phyloP scores from a whole-genome alignment of 2,888 invertebrate species.

The Eumerus sabulonum region DNA sequence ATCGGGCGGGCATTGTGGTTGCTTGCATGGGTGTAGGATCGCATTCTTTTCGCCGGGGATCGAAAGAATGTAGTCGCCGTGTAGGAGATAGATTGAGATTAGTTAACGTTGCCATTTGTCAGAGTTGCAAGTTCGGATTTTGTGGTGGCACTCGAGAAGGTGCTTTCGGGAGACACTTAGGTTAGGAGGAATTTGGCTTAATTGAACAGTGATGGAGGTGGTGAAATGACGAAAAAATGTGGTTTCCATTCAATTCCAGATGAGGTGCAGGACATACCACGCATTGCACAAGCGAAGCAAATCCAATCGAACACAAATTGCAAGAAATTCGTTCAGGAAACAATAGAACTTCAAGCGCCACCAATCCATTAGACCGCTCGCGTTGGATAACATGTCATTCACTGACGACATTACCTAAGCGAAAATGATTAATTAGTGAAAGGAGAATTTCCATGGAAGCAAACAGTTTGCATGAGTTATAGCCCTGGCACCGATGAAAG shows the following conservation, averaged over 20 bases:
- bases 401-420: constrained; percentile 59
- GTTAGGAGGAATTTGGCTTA: constrained; percentile 25
- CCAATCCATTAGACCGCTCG: constrained; percentile 36
- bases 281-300: constrained; percentile 46
- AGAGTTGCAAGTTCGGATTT: constrained; percentile 52
- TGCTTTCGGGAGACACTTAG: constrained; percentile 45
- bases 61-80: constrained; percentile 5
- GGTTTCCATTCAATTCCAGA: no score
- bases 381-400: constrained; percentile 61
- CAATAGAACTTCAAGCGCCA: constrained; percentile 54
- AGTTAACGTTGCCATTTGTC: constrained; percentile 10
- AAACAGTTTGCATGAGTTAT: constrained; percentile 54
- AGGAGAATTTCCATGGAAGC: constrained; percentile 63
- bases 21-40: constrained; percentile 50
- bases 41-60: constrained; percentile 62
- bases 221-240: neutral
- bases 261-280: no score
- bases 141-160: constrained; percentile 53
- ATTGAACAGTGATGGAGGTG: no score
- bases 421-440: constrained; percentile 66
- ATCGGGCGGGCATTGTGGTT: constrained; percentile 55
- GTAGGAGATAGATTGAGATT: constrained; percentile 25
- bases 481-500: constrained; percentile 57
- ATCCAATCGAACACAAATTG: constrained; percentile 12
- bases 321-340: constrained; percentile 56